These are phyloP conservation scores for Drosophila kanekoi DNA, from an alignment of 2,888 invertebrate species.

Conservation along the genomic window DNA sequence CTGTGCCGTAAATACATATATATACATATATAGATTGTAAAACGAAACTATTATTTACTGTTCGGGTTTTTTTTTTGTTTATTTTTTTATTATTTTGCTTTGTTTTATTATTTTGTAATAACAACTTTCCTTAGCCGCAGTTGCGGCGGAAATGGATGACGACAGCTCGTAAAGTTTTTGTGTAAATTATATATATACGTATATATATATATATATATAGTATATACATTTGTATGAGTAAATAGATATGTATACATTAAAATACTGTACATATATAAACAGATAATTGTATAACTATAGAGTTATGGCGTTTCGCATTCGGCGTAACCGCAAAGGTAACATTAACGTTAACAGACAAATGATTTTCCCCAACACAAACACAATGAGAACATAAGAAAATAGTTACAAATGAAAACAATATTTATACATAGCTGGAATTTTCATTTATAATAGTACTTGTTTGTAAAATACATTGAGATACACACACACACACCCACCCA, in stretches of 20 bases:
- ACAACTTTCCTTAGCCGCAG: slow-evolving; percentile 57
- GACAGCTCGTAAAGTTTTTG: slow-evolving; percentile 47
- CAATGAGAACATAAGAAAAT: slow-evolving; percentile 15
- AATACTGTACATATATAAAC: slow-evolving; percentile 55
- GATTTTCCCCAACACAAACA: slow-evolving; percentile 23
- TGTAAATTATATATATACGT: slow-evolving; percentile 63
- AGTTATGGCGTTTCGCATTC: slow-evolving; percentile 48
- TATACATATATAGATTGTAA: slow-evolving; percentile 14
- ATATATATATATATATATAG: slow-evolving; percentile 24
- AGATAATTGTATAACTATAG: slow-evolving; percentile 72
- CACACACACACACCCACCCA: slow-evolving; percentile 25
- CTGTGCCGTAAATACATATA: slow-evolving; percentile 47
- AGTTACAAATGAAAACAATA: slow-evolving; percentile 27
- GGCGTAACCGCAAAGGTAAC: slow-evolving; percentile 40
- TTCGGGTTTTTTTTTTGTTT: slow-evolving; percentile 25
- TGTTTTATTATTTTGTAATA: slow-evolving; percentile 36
- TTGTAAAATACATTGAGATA: slow-evolving; percentile 48
- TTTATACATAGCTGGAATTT: slow-evolving; percentile 40
- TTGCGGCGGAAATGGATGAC: slow-evolving; percentile 27
- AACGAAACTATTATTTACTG: slow-evolving; percentile 33
- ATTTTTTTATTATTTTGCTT: slow-evolving; percentile 23
- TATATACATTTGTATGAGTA: slow-evolving; percentile 34
- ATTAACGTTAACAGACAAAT: slow-evolving; percentile 48
- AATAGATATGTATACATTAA: slow-evolving; percentile 52
- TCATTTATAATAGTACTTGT: slow-evolving; percentile 50